A percentile compares a stretch with the other conserved stretches of the same genome.
phyloP scores from a whole-genome alignment of 1,140 invertebrate species.

The Atta colombica region DNA sequence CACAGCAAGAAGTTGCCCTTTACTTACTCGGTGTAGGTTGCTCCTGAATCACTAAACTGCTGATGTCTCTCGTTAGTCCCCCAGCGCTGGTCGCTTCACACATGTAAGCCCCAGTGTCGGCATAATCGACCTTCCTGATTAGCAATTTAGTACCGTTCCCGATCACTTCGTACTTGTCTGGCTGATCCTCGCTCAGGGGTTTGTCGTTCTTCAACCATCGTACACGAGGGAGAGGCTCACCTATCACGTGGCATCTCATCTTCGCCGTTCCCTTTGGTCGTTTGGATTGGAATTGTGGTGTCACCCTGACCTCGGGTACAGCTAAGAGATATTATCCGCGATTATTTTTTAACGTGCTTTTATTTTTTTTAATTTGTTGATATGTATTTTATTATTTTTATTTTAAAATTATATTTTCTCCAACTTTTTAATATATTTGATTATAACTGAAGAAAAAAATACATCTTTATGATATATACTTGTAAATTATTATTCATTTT shows the following conservation, averaged over 20 bases:
- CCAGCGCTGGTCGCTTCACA: slow-evolving; percentile 91
- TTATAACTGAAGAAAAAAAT: neutral
- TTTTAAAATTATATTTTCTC: neutral
- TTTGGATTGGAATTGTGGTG: slow-evolving; percentile 90
- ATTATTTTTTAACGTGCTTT: slow-evolving; percentile 13
- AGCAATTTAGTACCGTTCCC: slow-evolving; percentile 91
- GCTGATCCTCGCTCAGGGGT: slow-evolving; percentile 87
- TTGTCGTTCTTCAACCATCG: slow-evolving; percentile 93
- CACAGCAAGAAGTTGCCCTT: neutral
- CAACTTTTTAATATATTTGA: slow-evolving; percentile 3
- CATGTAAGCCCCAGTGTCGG: slow-evolving; percentile 93
- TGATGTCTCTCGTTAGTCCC: slow-evolving; percentile 91
- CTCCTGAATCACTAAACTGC: slow-evolving; percentile 91
- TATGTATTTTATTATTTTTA: neutral
- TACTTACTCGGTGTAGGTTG: slow-evolving; percentile 90
- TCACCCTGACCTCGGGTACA: slow-evolving; percentile 90
- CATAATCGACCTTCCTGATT: slow-evolving; percentile 90
- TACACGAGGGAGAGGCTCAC: slow-evolving; percentile 90
- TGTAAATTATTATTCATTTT: neutral
- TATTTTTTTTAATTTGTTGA: neutral
- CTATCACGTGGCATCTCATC: slow-evolving; percentile 91
- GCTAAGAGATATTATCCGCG: slow-evolving; percentile 82
- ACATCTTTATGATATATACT: neutral
- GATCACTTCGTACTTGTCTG: slow-evolving; percentile 90
- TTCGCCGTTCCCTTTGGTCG: slow-evolving; percentile 89